These are phyloP conservation scores for Corynorhinus townsendii DNA, from an alignment of 2,113 vertebrate genomes.

Conservation along the genomic window DNA sequence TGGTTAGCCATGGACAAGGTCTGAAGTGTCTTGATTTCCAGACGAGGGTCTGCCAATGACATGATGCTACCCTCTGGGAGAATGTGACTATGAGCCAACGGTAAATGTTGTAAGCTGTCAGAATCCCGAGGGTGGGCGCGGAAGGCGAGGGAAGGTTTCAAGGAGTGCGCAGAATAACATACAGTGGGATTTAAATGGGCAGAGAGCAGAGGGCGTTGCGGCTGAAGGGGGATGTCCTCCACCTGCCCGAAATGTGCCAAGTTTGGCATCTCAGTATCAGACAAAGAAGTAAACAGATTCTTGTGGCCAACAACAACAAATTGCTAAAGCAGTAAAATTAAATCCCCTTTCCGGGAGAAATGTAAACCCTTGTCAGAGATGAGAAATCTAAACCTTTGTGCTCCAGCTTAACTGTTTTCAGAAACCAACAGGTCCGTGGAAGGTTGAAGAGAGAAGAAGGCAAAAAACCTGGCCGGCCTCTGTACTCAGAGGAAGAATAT, in stretches of 20 bases:
- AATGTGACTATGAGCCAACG: background rate
- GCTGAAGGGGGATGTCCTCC: background rate
- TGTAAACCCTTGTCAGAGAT: slow-evolving; percentile 42
- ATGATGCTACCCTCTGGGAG: background rate
- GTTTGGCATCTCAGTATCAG: slow-evolving; percentile 35
- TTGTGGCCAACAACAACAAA: slow-evolving; percentile 26
- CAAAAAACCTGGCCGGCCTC: background rate
- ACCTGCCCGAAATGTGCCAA: slow-evolving; percentile 25
- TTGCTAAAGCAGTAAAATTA: slow-evolving; percentile 57
- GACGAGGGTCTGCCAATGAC: background rate
- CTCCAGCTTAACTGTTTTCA: slow-evolving; percentile 28
- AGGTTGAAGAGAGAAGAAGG: slow-evolving; percentile 29
- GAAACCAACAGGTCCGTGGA: slow-evolving; percentile 51
- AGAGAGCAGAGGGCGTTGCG: slow-evolving; percentile 10
- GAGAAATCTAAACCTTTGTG: slow-evolving; percentile 56
- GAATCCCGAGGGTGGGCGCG: background rate
- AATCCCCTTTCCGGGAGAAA: slow-evolving; percentile 59
- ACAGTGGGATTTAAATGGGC: background rate
- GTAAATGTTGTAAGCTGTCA: background rate
- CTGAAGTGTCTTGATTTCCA: background rate
- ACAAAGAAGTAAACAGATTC: slow-evolving; percentile 59
- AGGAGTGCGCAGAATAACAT: background rate
- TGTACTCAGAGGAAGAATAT: background rate
- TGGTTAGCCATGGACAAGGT: background rate
- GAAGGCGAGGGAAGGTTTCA: background rate